Percentiles rank a stretch among this genome's conserved stretches.
Conservation (phyloP, 2,113 vertebrate genomes). For the Cacatua alba region DNA sequence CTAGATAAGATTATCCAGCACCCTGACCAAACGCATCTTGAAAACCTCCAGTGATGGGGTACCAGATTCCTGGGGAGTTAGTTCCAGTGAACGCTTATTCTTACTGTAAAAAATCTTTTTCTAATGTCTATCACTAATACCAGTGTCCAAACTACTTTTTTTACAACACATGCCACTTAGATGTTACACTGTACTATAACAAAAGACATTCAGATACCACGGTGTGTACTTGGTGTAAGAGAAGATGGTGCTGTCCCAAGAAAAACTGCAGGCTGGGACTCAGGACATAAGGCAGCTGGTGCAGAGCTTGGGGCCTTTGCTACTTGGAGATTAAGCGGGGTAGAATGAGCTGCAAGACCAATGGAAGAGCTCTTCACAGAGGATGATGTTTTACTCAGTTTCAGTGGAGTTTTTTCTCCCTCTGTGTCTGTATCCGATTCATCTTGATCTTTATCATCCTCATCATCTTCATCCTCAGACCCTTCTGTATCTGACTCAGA, state of each 20-base stretch:
- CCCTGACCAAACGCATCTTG: not conserved
- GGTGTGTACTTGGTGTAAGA: conserved; percentile 75
- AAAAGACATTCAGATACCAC: conserved; percentile 80
- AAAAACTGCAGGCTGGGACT: conserved; percentile 75
- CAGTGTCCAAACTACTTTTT: not conserved
- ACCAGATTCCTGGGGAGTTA: not conserved
- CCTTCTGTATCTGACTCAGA: conserved; percentile 89
- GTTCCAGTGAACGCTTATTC: not conserved
- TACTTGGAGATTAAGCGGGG: conserved; percentile 85
- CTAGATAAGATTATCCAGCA: not conserved
- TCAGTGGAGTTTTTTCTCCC: conserved; percentile 80
- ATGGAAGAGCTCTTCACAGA: conserved; percentile 81
- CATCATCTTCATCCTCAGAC: conserved; percentile 87
- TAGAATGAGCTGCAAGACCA: conserved; percentile 85
- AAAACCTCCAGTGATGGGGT: not conserved
- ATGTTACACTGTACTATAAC: not conserved
- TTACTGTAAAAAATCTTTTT: not conserved
- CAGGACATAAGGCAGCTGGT: conserved; percentile 78
- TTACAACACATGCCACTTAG: not conserved
- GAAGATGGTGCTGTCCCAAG: conserved; percentile 76
- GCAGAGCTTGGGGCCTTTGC: conserved; percentile 77
- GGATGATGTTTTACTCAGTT: conserved; percentile 78
- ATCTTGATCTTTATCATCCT: conserved; percentile 84
- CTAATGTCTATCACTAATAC: not conserved
- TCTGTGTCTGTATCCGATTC: conserved; percentile 86